Conservation (phyloP, 1,140 invertebrate genomes). For the Aphelenchoides avenae region DNA sequence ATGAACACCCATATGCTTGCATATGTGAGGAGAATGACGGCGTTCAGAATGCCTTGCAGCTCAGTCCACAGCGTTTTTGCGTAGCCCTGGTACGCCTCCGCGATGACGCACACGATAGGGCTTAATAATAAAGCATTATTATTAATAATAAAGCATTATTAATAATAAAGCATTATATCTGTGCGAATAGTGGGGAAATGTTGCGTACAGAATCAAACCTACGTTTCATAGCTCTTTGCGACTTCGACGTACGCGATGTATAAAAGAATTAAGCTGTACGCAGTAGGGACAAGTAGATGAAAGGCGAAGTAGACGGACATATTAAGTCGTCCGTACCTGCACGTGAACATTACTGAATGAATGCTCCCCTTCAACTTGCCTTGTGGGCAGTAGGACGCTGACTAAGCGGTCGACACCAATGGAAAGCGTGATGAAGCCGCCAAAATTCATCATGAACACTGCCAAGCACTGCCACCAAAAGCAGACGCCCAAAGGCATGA, state of each 20-base stretch:
- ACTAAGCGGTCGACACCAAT: background rate
- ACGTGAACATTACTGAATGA: slow-evolving; percentile 4
- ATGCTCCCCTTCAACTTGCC: background rate
- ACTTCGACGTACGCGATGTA: background rate
- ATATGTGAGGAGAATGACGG: slow-evolving; percentile 1
- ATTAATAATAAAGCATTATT: too few relatives aligned
- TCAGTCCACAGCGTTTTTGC: too few relatives aligned
- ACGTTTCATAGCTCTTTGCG: background rate
- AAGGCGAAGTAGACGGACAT: background rate
- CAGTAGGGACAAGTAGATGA: slow-evolving; percentile 1
- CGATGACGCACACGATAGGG: slow-evolving; percentile 4
- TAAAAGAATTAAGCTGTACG: background rate
- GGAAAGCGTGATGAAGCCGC: slow-evolving; percentile 2
- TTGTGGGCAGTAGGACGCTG: background rate
- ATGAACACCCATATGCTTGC: slow-evolving; percentile 1
- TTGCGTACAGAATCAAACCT: too few relatives aligned
- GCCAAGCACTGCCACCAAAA: background rate
- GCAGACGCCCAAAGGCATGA: slow-evolving; percentile 2
- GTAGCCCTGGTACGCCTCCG: background rate
- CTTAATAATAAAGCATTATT: too few relatives aligned
- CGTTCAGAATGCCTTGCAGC: background rate
- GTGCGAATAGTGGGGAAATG: too few relatives aligned
- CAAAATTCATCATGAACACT: slow-evolving; percentile 7
- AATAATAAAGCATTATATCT: too few relatives aligned
- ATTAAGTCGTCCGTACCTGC: too few relatives aligned